Evolutionary conservation across 2,113 vertebrate species (phyloP).

Genomic region (Apodemus speciosus): DNA sequence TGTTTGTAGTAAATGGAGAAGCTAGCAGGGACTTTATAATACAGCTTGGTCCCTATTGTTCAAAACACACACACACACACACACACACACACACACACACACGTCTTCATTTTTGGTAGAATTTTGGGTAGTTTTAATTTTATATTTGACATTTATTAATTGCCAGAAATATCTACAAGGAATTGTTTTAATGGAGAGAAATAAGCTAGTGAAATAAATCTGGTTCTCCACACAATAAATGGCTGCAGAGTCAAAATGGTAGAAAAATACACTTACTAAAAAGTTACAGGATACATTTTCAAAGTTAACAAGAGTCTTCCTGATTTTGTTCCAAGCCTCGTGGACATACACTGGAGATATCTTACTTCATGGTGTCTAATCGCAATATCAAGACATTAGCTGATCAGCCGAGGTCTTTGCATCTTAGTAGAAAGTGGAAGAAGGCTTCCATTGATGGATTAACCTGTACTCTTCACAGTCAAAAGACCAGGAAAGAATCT

Average conservation of each 20-base stretch:
- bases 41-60: neutral
- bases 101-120: neutral
- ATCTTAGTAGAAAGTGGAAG: neutral
- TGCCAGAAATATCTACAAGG: slow-evolving; percentile 14
- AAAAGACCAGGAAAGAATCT: neutral
- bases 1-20: neutral
- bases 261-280: slow-evolving; percentile 25
- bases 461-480: neutral
- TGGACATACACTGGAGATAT: neutral
- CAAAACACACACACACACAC: neutral
- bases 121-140: slow-evolving; percentile 23
- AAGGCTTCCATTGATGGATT: neutral
- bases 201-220: neutral
- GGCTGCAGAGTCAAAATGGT: neutral
- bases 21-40: neutral
- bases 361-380: neutral
- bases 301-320: slow-evolving; percentile 1
- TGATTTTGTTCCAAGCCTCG: neutral
- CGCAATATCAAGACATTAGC: neutral
- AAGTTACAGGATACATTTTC: neutral
- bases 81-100: neutral
- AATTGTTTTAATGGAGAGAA: neutral
- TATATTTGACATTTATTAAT: slow-evolving; percentile 23
- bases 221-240: neutral
- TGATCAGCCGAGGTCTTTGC: neutral